Base-by-base conservation (phyloP, 1,140 invertebrate genomes). In the Aphidius ervi region DNA sequence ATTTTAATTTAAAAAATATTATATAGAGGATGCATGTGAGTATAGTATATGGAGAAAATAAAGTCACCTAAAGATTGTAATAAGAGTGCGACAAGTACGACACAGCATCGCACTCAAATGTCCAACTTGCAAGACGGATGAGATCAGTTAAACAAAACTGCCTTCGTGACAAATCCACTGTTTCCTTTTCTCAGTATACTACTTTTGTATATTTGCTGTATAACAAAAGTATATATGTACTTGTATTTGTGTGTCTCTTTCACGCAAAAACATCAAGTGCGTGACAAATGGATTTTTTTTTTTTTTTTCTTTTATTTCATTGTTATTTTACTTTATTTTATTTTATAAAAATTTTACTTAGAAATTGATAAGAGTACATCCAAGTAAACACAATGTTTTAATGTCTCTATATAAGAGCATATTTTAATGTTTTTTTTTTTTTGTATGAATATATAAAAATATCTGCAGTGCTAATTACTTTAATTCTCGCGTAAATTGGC, bases 131-230 rank as follows among this genome's bases (percentile, higher is more conserved):
- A 76, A 76, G 76, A 77, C 76, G 75, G 74, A 77, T 78, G 75
- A 76, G 73, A 78, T 76, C 75, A 76, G 74, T 78, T 78, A 79
- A 79, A 78, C 72, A 70, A 76, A 76, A 77, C 76, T 76, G 71
- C 70, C 70, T 73, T 74, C 74, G 72, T 75, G 75, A 76, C 75
- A 77, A 78, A 77, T 76, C 74, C 72, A 74, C 75, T 67, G 71
- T 66, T 76, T 77, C 74, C 74, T 76, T 48, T 59, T 46, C 23
- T 31, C 23, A 31, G 23, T 31, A 31, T 56, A 16, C 16, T 16
- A 16, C 16, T 16, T 16, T 16, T 16, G 16, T 16, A 16, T 16
- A 16, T 16, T 16, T 16, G 0, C 16, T 16, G 16, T 16, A 41
- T 56, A 41, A 37, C n/a, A n/a, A 46, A 9, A 48, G 46, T 48